Conservation (phyloP, 1,140 invertebrate genomes). For the Nasonia longicornis region DNA sequence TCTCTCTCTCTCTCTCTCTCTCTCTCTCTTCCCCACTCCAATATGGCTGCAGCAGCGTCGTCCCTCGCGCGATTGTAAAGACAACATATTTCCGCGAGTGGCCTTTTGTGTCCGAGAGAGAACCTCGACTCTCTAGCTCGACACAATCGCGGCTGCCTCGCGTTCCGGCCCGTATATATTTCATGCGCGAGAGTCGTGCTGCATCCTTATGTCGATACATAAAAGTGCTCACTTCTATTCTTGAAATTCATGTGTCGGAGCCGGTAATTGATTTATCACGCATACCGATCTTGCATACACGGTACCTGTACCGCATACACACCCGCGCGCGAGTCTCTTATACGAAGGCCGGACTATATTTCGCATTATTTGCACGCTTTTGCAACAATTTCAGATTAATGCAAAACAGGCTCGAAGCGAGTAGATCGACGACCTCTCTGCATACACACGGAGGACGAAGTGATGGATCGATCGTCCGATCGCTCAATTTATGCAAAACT, state of each 20-base stretch:
- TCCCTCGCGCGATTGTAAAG: conserved; percentile 14
- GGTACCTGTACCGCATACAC: no score
- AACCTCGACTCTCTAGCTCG: not conserved
- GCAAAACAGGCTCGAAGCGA: not conserved
- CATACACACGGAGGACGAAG: not conserved
- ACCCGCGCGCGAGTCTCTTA: no score
- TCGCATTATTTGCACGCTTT: not conserved
- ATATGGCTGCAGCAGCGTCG: not conserved
- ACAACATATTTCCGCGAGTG: conserved; percentile 43
- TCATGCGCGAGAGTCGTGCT: conserved; percentile 44
- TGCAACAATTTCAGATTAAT: not conserved
- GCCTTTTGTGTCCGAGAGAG: conserved; percentile 29
- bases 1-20: not conserved
- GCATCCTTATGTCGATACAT: conserved; percentile 35
- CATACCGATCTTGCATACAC: not conserved
- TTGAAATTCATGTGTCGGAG: conserved; percentile 42
- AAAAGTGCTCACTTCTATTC: conserved; percentile 46
- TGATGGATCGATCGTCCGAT: conserved; percentile 44
- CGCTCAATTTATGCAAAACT: conserved; percentile 44
- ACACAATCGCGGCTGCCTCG: conserved; percentile 27
- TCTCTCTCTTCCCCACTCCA: not conserved
- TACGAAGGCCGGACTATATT: not conserved
- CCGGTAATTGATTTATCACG: conserved; percentile 48
- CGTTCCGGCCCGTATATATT: conserved; percentile 11
- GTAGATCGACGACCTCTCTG: not conserved